Evolutionary conservation across 2,113 vertebrate genomes (phyloP).

Genomic region (Vulpes lagopus): DNA sequence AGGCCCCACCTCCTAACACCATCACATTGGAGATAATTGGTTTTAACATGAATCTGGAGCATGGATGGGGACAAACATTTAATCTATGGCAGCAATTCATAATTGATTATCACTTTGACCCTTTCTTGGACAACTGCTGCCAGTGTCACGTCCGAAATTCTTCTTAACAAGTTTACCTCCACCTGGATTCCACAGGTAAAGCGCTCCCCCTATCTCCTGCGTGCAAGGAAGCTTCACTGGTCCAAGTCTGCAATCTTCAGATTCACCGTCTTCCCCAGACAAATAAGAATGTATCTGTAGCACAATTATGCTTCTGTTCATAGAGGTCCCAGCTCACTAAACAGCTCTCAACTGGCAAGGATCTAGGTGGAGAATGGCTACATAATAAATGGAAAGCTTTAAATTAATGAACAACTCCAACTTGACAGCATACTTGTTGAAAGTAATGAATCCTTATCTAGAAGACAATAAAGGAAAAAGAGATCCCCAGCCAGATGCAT

Average conservation of each 20-base stretch:
- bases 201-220: not conserved
- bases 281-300: not conserved
- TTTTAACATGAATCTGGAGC: not conserved
- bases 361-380: not conserved
- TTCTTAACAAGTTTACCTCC: not conserved
- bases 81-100: not conserved
- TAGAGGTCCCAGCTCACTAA: not conserved
- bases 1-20: not conserved
- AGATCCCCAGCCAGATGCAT: not conserved
- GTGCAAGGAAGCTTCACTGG: not conserved
- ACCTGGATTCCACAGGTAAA: not conserved
- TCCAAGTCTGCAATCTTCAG: not conserved
- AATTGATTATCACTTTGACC: not conserved
- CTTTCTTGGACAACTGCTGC: conserved; percentile 9
- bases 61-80: not conserved
- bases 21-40: not conserved
- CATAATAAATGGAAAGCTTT: conserved; percentile 38
- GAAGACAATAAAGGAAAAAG: not conserved
- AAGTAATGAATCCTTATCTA: not conserved
- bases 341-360: not conserved
- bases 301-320: not conserved
- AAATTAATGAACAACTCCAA: not conserved
- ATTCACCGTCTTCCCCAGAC: not conserved
- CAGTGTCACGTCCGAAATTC: not conserved
- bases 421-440: not conserved